These are phyloP conservation scores for Diadema setosum DNA, from an alignment of 35 echinoderm and acorn worm genomes.

Conservation along the genomic window DNA sequence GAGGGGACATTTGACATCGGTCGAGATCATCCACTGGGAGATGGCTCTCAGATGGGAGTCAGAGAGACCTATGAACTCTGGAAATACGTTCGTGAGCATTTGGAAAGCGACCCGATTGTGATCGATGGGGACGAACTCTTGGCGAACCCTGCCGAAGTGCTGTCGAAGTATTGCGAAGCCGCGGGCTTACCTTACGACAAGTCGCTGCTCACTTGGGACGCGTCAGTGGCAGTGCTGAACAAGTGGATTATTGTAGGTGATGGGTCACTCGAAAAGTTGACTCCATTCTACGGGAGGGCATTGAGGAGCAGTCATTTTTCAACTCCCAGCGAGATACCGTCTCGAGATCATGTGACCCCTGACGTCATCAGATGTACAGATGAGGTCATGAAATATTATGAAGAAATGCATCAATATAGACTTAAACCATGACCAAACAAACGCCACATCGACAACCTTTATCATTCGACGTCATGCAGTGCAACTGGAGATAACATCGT, in stretches of 20 bases:
- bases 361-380: not conserved
- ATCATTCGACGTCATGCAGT: too few relatives aligned
- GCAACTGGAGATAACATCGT: too few relatives aligned
- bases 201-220: slow-evolving; percentile 32
- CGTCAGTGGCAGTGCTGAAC: slow-evolving; percentile 15
- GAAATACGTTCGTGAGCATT: slow-evolving; percentile 23
- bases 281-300: not conserved
- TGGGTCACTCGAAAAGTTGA: not conserved
- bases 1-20: not conserved
- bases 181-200: slow-evolving; percentile 28
- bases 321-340: not conserved
- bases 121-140: slow-evolving; percentile 64
- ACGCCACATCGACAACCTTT: too few relatives aligned
- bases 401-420: slow-evolving; percentile 10
- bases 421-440: too few relatives aligned
- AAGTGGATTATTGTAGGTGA: slow-evolving; percentile 22
- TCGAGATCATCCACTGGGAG: not conserved
- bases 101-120: slow-evolving; percentile 28
- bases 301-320: not conserved
- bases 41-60: not conserved
- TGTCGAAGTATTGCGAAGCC: slow-evolving; percentile 25
- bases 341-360: not conserved
- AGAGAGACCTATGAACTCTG: slow-evolving; percentile 33
- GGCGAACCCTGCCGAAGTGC: slow-evolving; percentile 30
- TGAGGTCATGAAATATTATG: not conserved